phyloP scores from a whole-genome alignment of 2,797 vertebrate genomes.

The Pseudotriccus pelzelni region DNA sequence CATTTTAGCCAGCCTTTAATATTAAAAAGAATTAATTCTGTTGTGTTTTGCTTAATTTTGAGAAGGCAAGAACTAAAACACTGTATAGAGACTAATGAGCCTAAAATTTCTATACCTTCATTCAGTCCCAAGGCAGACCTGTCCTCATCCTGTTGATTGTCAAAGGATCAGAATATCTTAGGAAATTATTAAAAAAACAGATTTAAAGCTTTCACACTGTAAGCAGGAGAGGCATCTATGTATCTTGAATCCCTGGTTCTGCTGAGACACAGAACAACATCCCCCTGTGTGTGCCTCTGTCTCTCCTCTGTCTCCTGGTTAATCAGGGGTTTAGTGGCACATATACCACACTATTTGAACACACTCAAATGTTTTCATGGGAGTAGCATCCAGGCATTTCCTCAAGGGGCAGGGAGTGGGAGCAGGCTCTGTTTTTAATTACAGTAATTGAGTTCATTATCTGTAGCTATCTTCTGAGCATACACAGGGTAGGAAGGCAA shows the following conservation, averaged over 20 bases:
- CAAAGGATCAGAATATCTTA: neutral
- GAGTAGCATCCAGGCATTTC: neutral
- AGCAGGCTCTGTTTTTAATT: conserved; percentile 5
- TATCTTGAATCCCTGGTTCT: neutral
- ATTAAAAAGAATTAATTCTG: neutral
- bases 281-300: neutral
- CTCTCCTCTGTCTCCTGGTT: neutral
- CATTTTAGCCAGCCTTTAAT: neutral
- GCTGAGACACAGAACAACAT: neutral
- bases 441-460: conserved; percentile 5
- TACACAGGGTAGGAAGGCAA: neutral
- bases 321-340: neutral
- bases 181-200: neutral
- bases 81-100: neutral
- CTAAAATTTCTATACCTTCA: neutral
- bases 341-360: neutral
- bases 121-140: neutral
- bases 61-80: neutral
- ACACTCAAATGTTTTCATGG: neutral
- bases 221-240: neutral
- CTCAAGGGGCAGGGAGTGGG: neutral
- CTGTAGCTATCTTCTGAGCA: neutral
- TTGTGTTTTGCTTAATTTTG: neutral
- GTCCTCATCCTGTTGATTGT: neutral
- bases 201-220: neutral